Base-by-base conservation (phyloP, 2,797 vertebrate species). In the Muscicapa comitata region DNA sequence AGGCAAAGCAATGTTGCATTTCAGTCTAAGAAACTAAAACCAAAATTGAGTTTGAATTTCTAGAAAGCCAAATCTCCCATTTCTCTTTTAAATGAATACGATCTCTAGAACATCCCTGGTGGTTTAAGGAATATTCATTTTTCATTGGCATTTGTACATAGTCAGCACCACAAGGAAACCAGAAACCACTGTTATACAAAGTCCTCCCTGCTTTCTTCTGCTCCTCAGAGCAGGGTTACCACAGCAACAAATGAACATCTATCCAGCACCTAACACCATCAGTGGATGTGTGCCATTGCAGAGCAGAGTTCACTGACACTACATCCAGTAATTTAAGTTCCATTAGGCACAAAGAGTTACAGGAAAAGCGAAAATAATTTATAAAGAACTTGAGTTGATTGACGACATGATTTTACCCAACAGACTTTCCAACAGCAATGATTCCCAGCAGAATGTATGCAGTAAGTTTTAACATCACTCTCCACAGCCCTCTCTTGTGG, bases 311-410 rank as follows among this genome's bases (percentile, higher is more conserved):
- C 1, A 0, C 55, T 2, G n/a, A 92, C 62, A 70, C 18, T 87
- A n/a, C 42, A 83, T 57, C 82, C 84, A 85, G 78, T 76, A 81
- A 93, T 70, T 92, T 85, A 96, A 88, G 88, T 70, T 96, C 85
- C 90, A 83, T 45, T 94, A 94, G 88, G 90, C 63, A 95, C 47
- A 51, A 95, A 88, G 66, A 91, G 63, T 76, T 95, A 94, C 42
- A 95, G 76, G 78, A 96, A 96, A 96, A 85, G 29, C 77, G 93
- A 91, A 87, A 95, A 66, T 25, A 3, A 96, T 65, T 90, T 55
- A 85, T 19, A 72, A 70, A 86, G 59, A 88, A 72, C 21, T 93
- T 94, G 33, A 90, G 76, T 70, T 94, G 79, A 94, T 63, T 83
- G 88, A 91, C 61, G n/a, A 59, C 16, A 10, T 9, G 17, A 37